A percentile compares a stretch with the other conserved stretches of the same genome.
phyloP scores from a whole-genome alignment of 2,113 vertebrate genomes.

The Leucopsar rothschildi region DNA sequence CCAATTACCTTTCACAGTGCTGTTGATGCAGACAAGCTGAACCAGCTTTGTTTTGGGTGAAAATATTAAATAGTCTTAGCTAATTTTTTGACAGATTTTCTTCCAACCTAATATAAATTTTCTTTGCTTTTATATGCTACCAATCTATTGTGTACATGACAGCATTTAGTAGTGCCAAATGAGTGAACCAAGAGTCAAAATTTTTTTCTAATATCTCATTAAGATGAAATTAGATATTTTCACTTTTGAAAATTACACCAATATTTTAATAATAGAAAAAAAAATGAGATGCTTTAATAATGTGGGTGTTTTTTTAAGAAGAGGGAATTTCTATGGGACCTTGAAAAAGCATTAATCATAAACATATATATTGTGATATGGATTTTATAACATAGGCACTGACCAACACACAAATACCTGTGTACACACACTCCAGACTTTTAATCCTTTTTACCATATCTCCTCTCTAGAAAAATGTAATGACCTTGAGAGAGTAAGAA shows the following conservation, averaged over 20 bases:
- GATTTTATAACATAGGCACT: not conserved
- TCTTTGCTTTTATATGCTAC: not conserved
- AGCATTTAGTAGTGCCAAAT: not conserved
- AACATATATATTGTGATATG: not conserved
- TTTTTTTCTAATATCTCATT: not conserved
- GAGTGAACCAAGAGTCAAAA: not conserved
- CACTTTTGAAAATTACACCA: not conserved
- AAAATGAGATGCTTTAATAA: not conserved
- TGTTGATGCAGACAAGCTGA: not conserved
- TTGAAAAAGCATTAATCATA: not conserved
- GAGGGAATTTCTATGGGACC: not conserved
- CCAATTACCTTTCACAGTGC: not conserved
- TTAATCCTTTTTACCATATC: not conserved
- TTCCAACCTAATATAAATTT: not conserved
- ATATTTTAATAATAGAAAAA: not conserved
- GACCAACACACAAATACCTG: not conserved
- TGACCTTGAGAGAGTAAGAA: constrained; percentile 5
- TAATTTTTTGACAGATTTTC: not conserved
- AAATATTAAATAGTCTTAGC: not conserved
- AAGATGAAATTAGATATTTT: not conserved
- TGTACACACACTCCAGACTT: not conserved
- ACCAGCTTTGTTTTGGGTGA: not conserved
- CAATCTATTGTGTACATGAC: not conserved
- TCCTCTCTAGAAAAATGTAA: not conserved
- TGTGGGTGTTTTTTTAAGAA: not conserved